phyloP scores from a whole-genome alignment of 2,113 vertebrate species.

The Eclectus roratus region DNA sequence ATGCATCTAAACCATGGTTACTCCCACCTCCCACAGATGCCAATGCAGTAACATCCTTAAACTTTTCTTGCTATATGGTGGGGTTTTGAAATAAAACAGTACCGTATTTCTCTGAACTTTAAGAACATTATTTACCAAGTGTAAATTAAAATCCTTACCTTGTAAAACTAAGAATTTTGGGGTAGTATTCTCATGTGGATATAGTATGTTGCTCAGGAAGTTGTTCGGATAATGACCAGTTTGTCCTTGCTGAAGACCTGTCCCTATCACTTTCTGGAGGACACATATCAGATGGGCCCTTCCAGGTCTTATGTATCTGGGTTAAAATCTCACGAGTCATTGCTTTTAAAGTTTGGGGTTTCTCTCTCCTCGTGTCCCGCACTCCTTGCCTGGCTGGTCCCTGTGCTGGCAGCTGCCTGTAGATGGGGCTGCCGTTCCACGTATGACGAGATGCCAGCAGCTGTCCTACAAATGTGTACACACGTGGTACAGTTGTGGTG shows the following conservation, averaged over 20 bases:
- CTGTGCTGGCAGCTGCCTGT: neutral
- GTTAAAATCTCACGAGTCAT: neutral
- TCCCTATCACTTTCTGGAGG: neutral
- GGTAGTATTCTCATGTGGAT: neutral
- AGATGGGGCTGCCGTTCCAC: neutral
- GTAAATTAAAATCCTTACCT: neutral
- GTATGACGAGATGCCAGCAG: accelerated
- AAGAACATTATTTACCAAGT: neutral
- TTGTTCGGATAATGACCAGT: neutral
- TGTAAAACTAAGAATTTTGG: neutral
- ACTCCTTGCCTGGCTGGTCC: neutral
- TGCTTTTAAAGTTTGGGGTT: neutral
- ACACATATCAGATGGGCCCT: neutral
- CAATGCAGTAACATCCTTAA: neutral
- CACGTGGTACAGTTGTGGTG: neutral
- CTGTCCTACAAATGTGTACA: neutral
- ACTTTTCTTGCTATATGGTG: neutral
- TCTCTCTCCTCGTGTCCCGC: neutral
- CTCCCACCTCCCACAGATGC: accelerated
- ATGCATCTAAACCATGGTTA: neutral
- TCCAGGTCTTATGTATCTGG: accelerated
- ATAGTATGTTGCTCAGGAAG: neutral
- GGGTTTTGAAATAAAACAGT: neutral
- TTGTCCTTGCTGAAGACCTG: neutral
- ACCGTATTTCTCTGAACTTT: neutral